These are phyloP conservation scores for Agelas oroides DNA, from an alignment of 37 sponge, comb jelly and placozoan genomes.

Conservation along the genomic window DNA sequence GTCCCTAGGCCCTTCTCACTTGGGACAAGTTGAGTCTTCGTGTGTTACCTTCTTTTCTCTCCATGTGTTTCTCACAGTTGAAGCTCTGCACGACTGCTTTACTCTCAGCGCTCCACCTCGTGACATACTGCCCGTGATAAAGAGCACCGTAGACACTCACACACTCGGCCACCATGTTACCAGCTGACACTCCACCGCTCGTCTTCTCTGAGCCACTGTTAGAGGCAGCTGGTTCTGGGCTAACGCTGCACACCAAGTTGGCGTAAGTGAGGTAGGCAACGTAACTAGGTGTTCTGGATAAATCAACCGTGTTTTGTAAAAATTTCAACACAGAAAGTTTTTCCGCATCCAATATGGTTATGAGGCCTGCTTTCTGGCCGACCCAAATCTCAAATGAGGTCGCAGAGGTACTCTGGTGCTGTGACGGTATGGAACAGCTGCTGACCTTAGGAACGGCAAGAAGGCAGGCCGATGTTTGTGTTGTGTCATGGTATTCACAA, in stretches of 20 bases:
- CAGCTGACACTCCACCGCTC: not conserved
- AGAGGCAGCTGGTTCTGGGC: constrained; percentile 1
- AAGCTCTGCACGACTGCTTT: constrained; percentile 26
- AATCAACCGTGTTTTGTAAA: constrained; percentile 39
- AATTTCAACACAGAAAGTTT: constrained; percentile 40
- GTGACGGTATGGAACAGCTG: not conserved
- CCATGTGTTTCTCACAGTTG: constrained; percentile 32
- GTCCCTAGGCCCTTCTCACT: too few relatives aligned
- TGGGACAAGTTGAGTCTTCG: too few relatives aligned
- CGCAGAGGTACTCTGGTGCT: not conserved
- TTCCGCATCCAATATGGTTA: constrained; percentile 54
- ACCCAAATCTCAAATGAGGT: constrained; percentile 70
- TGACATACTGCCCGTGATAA: constrained; percentile 70
- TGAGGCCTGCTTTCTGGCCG: constrained; percentile 61
- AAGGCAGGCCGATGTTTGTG: constrained; percentile 27
- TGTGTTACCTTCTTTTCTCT: constrained; percentile 29
- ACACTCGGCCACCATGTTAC: not conserved
- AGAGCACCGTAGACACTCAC: constrained; percentile 66
- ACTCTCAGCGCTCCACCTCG: constrained; percentile 47
- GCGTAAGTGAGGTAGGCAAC: constrained; percentile 45
- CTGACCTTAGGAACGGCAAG: constrained; percentile 14
- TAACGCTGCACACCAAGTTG: constrained; percentile 42
- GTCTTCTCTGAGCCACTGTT: not conserved
- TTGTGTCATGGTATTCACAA: constrained; percentile 9
- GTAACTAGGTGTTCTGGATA: constrained; percentile 51